Base-by-base conservation (phyloP, 1,140 invertebrate genomes). In the Scaptomyza hsui region DNA sequence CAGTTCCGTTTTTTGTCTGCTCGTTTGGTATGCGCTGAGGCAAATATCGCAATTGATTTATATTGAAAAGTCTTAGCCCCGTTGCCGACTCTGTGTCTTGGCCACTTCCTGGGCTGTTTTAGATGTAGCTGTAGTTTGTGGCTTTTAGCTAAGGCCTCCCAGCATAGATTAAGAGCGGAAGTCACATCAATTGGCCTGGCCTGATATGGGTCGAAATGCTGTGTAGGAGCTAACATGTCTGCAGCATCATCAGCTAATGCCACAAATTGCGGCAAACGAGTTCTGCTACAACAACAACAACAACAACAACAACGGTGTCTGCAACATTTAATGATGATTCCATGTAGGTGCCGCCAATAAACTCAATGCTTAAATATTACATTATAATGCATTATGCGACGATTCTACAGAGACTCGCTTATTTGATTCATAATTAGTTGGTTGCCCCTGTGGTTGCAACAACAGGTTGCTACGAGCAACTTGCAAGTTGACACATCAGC, bases 341-440 rank as follows among this genome's bases (percentile, higher is more conserved):
- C 82, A 80, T 82, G 78, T 88, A 88, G 82, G 82, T 86, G 82
- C 78, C 78, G 82, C 82, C 83, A 82, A 89, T 88, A 88, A 88
- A 89, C 82, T 72, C 75, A 78, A 88, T 88, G 78, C 75, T 78
- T 88, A 83, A 88, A 89, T 88, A 78, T 89, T 88, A 63, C 78
- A 78, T 83, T 83, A 83, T 85, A 68, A 83, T 37, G 32, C 32
- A 37, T 37, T 37, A 83, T 83, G 80, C 55, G 29, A 35, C 60
- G 35, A 32, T 29, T 51, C 57, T 41, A 49, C 57, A 47, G 48
- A 26, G 24, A 60, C 26, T 48, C 35, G 47, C 57, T 67, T 65
- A 81, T 86, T 86, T 75, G 81, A 81, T 88, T 86, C 82, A 78
- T 86, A 86, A 86, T 86, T 86, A 77, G 71, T 70, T 68, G 62